A percentile compares a stretch with the other conserved stretches of the same genome.
Conservation (phyloP, 37 sponge, comb jelly and placozoan genomes). For the Aplysina aerophoba region DNA sequence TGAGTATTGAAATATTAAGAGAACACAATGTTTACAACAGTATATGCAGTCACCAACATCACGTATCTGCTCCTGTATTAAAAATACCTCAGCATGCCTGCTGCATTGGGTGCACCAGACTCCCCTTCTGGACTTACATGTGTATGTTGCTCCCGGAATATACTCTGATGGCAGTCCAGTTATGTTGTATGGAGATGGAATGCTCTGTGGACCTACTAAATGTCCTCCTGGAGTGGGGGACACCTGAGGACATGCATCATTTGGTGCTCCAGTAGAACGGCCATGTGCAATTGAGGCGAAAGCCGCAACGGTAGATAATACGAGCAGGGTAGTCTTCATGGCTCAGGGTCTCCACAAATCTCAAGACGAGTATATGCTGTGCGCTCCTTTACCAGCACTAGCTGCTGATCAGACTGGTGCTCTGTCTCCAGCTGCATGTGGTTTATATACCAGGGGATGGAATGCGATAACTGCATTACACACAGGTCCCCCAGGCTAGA, state of each 20-base stretch:
- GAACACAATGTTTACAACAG: not conserved
- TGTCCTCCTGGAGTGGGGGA: not conserved
- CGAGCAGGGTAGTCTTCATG: no score
- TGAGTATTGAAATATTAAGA: not conserved
- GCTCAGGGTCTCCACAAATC: no score
- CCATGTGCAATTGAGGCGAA: not conserved
- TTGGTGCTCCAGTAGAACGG: not conserved
- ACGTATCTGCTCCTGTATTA: not conserved
- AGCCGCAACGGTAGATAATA: no score
- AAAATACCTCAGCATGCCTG: no score
- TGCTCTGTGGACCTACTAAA: not conserved
- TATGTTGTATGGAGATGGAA: not conserved
- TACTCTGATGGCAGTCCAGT: not conserved
- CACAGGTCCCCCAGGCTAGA: no score
- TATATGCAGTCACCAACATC: not conserved
- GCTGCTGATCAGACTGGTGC: no score
- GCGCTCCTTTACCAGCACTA: no score
- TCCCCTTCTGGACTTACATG: not conserved
- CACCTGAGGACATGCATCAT: not conserved
- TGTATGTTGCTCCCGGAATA: not conserved
- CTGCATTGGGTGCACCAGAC: no score
- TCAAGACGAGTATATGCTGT: no score
- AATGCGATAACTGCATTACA: no score
- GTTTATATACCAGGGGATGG: no score
- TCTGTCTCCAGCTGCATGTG: no score